Evolutionary conservation across 2,888 invertebrate species (phyloP).

Genomic region (Baronia brevicornis): DNA sequence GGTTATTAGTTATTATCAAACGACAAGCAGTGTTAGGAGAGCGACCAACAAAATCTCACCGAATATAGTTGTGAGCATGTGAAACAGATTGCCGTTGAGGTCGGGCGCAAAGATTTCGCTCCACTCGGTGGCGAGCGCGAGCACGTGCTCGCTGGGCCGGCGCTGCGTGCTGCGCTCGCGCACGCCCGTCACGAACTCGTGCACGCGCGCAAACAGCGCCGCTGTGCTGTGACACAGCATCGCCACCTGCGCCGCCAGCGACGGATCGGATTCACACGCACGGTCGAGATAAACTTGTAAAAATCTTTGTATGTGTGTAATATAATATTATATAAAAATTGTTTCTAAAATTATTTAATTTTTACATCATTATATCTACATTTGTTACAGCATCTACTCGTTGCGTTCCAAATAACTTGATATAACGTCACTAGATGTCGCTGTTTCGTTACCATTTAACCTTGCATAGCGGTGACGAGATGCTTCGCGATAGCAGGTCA

Average conservation of each 20-base stretch:
- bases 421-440: too few relatives aligned
- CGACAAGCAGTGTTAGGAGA: conserved; percentile 1
- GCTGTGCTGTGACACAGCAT: conserved; percentile 68
- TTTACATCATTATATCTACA: too few relatives aligned
- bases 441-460: too few relatives aligned
- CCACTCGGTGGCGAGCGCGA: conserved; percentile 81
- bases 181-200: conserved; percentile 55
- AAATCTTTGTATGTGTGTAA: too few relatives aligned
- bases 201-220: conserved; percentile 65
- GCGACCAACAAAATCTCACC: conserved; percentile 26
- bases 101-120: conserved; percentile 82
- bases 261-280: neutral
- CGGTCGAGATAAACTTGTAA: too few relatives aligned
- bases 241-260: conserved; percentile 45
- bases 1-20: neutral
- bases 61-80: conserved; percentile 36
- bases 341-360: too few relatives aligned
- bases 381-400: too few relatives aligned
- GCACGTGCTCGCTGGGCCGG: conserved; percentile 39
- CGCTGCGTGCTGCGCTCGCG: conserved; percentile 52
- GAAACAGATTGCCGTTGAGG: conserved; percentile 68
- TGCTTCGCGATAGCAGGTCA: too few relatives aligned
- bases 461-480: too few relatives aligned
- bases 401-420: too few relatives aligned
- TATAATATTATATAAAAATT: too few relatives aligned